These are phyloP conservation scores for Pantala flavescens DNA, from an alignment of 1,140 invertebrate species.

Conservation along the genomic window DNA sequence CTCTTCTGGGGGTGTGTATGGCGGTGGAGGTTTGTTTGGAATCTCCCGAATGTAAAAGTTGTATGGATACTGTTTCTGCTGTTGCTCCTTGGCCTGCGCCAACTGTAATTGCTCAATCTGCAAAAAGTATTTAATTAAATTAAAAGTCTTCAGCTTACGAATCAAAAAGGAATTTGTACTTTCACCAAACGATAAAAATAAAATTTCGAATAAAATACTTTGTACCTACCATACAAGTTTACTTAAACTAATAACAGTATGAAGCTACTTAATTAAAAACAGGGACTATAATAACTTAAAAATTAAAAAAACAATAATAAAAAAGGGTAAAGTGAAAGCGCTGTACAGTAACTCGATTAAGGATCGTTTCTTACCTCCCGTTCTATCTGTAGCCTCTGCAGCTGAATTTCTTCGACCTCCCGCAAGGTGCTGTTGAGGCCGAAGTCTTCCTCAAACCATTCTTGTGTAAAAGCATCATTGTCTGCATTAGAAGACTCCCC, in stretches of 20 bases:
- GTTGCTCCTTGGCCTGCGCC: conserved; percentile 38
- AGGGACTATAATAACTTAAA: no score
- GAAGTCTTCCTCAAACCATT: conserved; percentile 25
- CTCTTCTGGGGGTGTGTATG: conserved; percentile 48
- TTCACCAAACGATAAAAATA: conserved; percentile 21
- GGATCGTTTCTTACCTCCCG: conserved; percentile 38
- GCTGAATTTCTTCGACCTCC: conserved; percentile 39
- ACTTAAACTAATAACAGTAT: no score
- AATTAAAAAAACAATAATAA: no score
- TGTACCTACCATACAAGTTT: no score
- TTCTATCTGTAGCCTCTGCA: conserved; percentile 48
- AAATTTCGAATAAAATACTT: no score
- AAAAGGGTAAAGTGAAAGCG: no score
- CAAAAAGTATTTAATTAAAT: neutral
- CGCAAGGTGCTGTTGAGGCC: conserved; percentile 34
- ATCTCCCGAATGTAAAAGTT: conserved; percentile 48
- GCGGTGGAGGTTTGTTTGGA: conserved; percentile 61
- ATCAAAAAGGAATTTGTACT: neutral
- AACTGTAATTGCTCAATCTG: conserved; percentile 48
- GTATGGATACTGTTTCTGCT: conserved; percentile 31
- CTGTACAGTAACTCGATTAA: no score
- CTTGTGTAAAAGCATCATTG: neutral
- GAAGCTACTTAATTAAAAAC: no score
- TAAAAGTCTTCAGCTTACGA: neutral
- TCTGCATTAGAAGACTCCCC: neutral